Evolutionary conservation across 2,113 vertebrate species (phyloP), one percentile per base, ranked within the genome.

Genomic region (Larimichthys crocea): DNA sequence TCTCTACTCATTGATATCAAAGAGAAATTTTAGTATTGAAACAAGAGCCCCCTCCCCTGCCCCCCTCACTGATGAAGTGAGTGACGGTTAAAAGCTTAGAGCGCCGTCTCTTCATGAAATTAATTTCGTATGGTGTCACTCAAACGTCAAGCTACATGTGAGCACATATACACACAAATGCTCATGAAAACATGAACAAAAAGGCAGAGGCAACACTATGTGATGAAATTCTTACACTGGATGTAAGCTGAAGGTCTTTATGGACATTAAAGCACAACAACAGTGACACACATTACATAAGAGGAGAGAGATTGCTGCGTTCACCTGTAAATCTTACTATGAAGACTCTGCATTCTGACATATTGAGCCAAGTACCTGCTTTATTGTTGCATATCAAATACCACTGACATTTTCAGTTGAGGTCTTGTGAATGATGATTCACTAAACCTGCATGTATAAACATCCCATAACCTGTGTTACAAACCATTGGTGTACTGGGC

Each of bases 31-130:
- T 59, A 10, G 10, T 68, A 20, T 2, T 48, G 46, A 77, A 59
- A 68, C 44, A 50, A 35, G 66, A 74, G 10, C 66, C 35, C 35
- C 57, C 48, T 42, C 29, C 35, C 62, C 19, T 14, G 55, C 56
- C 49, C 40, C 66, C 49, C 42, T 20, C 44, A 29, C 65, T 31
- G 50, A 75, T 75, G 61, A 74, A 55, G n/a, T 74, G 73, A 69
- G 68, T 65, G 77, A 83, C 42, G 50, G 67, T 65, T 66, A 35
- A 74, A 70, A 85, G 72, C 85, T 79, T 26, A 48, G 53, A 69
- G 65, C 26, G 50, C 24, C 19, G 1, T 70, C 57, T 85, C 63
- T 55, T 35, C 1, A 44, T 53, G 55, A 68, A 85, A 85, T 90
- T 61, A 60, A 87, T 85, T 76, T 78, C 56, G 55, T 57, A 16